Conservation (phyloP, 2,888 invertebrate species). For the Steinernema scapterisci region DNA sequence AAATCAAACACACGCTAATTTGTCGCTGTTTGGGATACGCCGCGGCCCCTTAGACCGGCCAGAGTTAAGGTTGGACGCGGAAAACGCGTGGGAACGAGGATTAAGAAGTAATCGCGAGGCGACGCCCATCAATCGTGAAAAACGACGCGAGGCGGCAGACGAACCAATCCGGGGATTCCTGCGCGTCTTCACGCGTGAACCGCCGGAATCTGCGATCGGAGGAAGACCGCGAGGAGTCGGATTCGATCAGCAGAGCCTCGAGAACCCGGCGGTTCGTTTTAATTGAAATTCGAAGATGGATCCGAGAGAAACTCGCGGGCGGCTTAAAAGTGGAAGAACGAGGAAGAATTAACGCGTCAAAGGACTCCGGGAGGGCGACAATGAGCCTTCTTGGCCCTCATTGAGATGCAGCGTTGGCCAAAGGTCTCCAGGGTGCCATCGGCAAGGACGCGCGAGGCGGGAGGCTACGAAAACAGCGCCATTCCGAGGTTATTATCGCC, state of each 20-base stretch:
- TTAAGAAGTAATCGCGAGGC: not conserved
- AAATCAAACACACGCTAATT: not conserved
- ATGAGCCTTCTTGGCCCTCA: not conserved
- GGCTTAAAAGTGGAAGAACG: constrained; percentile 27
- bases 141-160: no score
- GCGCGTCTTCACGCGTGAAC: no score
- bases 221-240: no score
- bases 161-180: not conserved
- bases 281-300: not conserved
- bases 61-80: no score
- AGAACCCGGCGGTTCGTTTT: not conserved
- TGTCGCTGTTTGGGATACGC: not conserved
- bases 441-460: not conserved
- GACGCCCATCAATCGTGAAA: not conserved
- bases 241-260: no score
- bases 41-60: not conserved
- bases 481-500: constrained; percentile 13
- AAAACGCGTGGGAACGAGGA: no score
- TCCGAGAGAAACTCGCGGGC: not conserved
- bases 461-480: constrained; percentile 17
- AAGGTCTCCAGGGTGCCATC: not conserved
- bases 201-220: no score
- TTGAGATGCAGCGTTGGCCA: not conserved
- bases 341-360: constrained; percentile 13
- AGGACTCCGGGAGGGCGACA: constrained; percentile 10